A percentile compares a stretch with the other conserved stretches of the same genome.
Conservation (phyloP, 2,888 invertebrate genomes). For the Mylabris sibirica region DNA sequence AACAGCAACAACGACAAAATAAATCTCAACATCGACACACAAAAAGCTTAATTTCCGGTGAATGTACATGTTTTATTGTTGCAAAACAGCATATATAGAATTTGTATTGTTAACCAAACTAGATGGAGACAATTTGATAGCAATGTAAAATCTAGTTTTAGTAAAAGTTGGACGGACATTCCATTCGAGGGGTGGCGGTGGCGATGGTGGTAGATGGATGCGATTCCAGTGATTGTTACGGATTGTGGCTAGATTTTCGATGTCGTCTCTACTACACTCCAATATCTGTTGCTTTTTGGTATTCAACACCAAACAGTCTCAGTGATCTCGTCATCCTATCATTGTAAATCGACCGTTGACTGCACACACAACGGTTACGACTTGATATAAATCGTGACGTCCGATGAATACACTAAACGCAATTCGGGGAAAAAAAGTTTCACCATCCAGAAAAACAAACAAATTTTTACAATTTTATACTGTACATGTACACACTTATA, state of each 20-base stretch:
- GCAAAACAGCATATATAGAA: background rate
- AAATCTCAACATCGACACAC: conserved; percentile 22
- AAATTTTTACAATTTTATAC: background rate
- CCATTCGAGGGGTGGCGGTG: background rate
- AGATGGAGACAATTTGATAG: conserved; percentile 22
- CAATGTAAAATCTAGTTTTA: conserved; percentile 23
- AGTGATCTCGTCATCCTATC: conserved; percentile 49
- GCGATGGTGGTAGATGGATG: background rate
- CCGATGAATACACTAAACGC: conserved; percentile 37
- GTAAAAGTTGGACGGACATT: background rate
- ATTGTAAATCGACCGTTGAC: conserved; percentile 49
- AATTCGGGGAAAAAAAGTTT: background rate
- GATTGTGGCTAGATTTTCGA: background rate
- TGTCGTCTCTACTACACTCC: conserved; percentile 16
- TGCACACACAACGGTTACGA: conserved; percentile 40
- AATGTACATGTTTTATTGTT: conserved; percentile 22
- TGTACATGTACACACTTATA: too few species aligned
- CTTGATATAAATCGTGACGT: conserved; percentile 45
- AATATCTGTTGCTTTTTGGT: conserved; percentile 41
- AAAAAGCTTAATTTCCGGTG: conserved; percentile 30
- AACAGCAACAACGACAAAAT: background rate
- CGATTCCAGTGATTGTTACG: background rate
- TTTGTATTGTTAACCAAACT: conserved; percentile 8
- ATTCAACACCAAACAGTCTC: conserved; percentile 44
- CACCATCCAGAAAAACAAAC: background rate